A percentile compares a stretch with the other conserved stretches of the same genome.
Conservation (phyloP, 2,113 vertebrate genomes). For the Osmerus mordax region DNA sequence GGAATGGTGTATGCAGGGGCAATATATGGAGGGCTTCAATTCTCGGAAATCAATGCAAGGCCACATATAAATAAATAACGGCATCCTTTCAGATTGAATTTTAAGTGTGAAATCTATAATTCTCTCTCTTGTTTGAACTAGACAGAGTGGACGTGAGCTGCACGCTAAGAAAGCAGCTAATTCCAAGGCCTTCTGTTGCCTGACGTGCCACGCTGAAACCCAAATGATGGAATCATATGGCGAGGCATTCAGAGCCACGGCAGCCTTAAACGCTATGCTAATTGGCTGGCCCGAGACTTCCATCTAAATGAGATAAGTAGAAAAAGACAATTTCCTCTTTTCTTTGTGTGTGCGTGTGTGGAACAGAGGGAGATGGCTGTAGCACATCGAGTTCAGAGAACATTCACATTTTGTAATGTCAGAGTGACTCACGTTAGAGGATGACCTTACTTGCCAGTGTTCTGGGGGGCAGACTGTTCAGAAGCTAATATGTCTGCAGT, state of each 20-base stretch:
- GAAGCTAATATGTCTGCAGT: no score
- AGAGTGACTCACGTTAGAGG: no score
- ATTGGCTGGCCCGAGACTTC: constrained; percentile 9
- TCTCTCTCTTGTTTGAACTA: constrained; percentile 24
- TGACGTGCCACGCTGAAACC: constrained; percentile 18
- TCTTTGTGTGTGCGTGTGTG: background rate
- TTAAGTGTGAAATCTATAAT: constrained; percentile 23
- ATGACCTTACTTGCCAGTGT: no score
- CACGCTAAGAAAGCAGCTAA: constrained; percentile 34
- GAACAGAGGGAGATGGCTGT: background rate
- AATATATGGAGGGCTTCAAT: background rate
- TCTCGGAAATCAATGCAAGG: background rate
- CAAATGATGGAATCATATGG: constrained; percentile 33
- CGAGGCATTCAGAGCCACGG: constrained; percentile 12
- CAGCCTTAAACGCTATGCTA: constrained; percentile 23
- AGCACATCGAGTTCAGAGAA: no score
- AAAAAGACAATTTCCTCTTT: constrained; percentile 2
- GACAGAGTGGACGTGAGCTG: constrained; percentile 22
- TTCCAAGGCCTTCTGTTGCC: constrained; percentile 26
- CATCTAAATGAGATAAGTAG: constrained; percentile 20
- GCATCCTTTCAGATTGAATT: constrained; percentile 1
- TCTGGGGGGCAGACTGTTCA: no score
- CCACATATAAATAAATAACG: constrained; percentile 4
- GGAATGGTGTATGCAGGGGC: background rate
- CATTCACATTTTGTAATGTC: no score